These are phyloP conservation scores for Laupala kohalensis DNA, from an alignment of 1,140 invertebrate genomes.

Conservation along the genomic window DNA sequence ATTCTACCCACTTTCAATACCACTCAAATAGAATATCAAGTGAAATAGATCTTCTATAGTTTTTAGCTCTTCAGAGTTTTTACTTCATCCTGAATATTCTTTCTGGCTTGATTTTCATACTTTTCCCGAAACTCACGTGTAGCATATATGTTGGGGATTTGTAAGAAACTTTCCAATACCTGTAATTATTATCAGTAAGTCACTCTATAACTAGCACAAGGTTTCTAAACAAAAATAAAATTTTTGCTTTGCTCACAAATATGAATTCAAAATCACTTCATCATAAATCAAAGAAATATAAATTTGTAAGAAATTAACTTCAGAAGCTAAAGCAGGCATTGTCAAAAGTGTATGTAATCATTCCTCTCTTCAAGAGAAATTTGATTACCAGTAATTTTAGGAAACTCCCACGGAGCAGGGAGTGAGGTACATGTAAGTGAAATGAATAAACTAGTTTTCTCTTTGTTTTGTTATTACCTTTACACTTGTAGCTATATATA, in stretches of 20 bases:
- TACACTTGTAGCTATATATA: too few relatives aligned
- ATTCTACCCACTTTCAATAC: neutral
- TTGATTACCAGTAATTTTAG: too few relatives aligned
- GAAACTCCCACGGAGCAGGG: too few relatives aligned
- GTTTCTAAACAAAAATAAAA: neutral
- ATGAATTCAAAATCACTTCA: neutral
- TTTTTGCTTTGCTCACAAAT: neutral
- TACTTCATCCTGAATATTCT: constrained; percentile 45
- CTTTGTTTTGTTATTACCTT: too few relatives aligned
- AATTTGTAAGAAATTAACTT: too few relatives aligned
- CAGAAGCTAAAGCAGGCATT: too few relatives aligned
- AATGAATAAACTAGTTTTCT: too few relatives aligned
- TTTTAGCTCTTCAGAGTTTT: constrained; percentile 21
- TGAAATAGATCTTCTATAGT: neutral
- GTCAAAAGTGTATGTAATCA: too few relatives aligned
- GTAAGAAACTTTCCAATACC: constrained; percentile 46
- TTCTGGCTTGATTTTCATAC: constrained; percentile 41
- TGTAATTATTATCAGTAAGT: constrained; percentile 21
- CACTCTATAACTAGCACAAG: neutral
- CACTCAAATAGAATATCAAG: neutral
- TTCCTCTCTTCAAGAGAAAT: too few relatives aligned
- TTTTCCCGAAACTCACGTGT: constrained; percentile 43
- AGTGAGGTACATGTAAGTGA: too few relatives aligned
- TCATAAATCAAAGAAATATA: too few relatives aligned
- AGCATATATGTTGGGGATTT: constrained; percentile 51